Evolutionary conservation across 30 jellyfish, hydroid and myxozoan genomes (phyloP), one percentile per base, ranked within the genome.

Genomic region (Mastigias papua): DNA sequence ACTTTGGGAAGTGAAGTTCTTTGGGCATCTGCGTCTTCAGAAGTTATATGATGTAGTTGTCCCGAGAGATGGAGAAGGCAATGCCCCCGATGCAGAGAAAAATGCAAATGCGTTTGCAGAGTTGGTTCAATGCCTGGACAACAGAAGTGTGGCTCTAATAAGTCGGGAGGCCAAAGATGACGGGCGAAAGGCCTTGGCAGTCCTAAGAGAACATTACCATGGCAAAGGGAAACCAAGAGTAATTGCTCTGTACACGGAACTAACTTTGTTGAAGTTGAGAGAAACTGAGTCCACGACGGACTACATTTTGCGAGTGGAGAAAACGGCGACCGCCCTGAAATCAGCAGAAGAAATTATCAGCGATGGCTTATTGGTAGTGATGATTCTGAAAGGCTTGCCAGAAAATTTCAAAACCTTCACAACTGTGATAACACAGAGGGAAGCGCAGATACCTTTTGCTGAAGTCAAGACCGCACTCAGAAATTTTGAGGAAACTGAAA

Each of bases 341-440:
- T 34, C 83, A 35, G 83, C 83, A 22, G 67, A 42, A n/a, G 83
- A 71, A 71, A 71, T 69, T n/a, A 48, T 71, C 67, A 71, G 83
- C 34, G 83, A 71, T 42, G 50, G 87, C 74, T 80, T 76, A 21
- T 42, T 76, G 11, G 42, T 76, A 21, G 87, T 80, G 21, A 76
- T 76, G 87, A 80, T 76, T 26, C n/a, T 76, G 74, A 51, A 76
- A 51, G 87, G 87, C 31, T 74, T 42, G 35, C 87, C 87, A 76
- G 81, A 48, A 27, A 32, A 76, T 10, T 76, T 31, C 73, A 76
- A 76, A 76, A 26, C 87, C 9, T 76, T 76, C 46, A 9, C 65
- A 42, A 50, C 87, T 30, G 87, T 76, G 27, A 31, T 49, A 33
- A 71, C 83, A 22, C 83, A 71, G 67, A 34, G 31, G 67, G 83